phyloP scores from a whole-genome alignment of 2,113 vertebrate genomes.

The Dolichallabes microphthalmus region DNA sequence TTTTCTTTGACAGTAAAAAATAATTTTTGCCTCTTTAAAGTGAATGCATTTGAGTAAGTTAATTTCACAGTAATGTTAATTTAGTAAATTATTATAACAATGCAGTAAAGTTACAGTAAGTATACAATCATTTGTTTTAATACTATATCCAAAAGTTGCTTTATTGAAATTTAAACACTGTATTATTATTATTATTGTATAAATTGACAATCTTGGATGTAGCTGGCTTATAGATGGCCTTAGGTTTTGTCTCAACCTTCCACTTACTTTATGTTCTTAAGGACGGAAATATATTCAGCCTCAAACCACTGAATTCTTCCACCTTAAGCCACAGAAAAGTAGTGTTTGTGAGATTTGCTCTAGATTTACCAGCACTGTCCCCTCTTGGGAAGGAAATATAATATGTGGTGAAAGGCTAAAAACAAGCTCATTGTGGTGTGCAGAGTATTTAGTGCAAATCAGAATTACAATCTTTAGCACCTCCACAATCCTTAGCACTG shows the following conservation, averaged over 20 bases:
- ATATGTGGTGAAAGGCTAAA: background rate
- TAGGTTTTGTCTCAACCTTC: background rate
- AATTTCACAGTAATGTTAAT: too few species aligned
- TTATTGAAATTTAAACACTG: background rate
- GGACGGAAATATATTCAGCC: background rate
- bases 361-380: background rate
- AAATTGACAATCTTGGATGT: too few species aligned
- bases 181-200: too few species aligned
- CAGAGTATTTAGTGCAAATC: background rate
- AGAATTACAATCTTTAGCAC: too few species aligned
- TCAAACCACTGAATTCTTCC: background rate
- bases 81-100: too few species aligned
- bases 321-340: background rate
- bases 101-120: too few species aligned
- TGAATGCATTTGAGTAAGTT: too few species aligned
- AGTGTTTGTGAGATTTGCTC: background rate
- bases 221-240: background rate
- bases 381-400: background rate
- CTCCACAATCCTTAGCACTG: too few species aligned
- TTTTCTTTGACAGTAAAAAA: too few species aligned
- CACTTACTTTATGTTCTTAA: background rate
- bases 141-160: background rate
- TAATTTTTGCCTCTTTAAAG: too few species aligned
- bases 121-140: too few species aligned
- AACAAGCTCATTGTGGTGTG: background rate